These are phyloP conservation scores for Hybos culiciformis DNA, from an alignment of 2,888 invertebrate species.

Conservation along the genomic window DNA sequence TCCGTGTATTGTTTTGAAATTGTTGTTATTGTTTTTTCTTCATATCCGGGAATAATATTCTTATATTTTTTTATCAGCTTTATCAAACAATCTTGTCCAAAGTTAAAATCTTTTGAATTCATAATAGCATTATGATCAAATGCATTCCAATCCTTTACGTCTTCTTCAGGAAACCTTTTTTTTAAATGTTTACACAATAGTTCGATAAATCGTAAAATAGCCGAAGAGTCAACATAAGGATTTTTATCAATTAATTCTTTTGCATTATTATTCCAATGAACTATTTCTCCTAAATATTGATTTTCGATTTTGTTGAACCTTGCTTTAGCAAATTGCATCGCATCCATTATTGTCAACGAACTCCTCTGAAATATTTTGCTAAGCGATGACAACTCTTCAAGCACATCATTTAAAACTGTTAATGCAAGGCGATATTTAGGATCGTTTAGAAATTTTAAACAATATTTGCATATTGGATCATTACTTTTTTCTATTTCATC, in stretches of 20 bases:
- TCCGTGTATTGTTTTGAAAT: conserved; percentile 2
- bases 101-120: conserved; percentile 6
- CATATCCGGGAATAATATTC: conserved; percentile 5
- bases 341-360: conserved; percentile 4
- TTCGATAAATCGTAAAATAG: conserved; percentile 1
- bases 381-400: conserved; percentile 5
- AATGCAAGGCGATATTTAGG: conserved; percentile 5
- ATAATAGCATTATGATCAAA: conserved; percentile 5
- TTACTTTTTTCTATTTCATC: conserved; percentile 3
- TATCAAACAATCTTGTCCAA: conserved; percentile 3
- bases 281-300: conserved; percentile 4
- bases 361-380: conserved; percentile 5
- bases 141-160: conserved; percentile 1
- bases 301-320: conserved; percentile 4
- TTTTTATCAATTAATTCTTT: conserved; percentile 4
- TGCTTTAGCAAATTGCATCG: conserved; percentile 5
- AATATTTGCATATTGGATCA: conserved; percentile 6
- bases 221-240: conserved; percentile 2
- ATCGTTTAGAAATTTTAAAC: conserved; percentile 3
- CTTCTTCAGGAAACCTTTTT: conserved; percentile 5
- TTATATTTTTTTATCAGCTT: conserved; percentile 6
- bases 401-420: conserved; percentile 5
- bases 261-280: conserved; percentile 6
- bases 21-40: conserved; percentile 1
- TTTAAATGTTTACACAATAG: background rate